Evolutionary conservation across 2,888 invertebrate genomes (phyloP), one percentile per base, ranked within the genome.

Genomic region (Lamellibrachia columna): DNA sequence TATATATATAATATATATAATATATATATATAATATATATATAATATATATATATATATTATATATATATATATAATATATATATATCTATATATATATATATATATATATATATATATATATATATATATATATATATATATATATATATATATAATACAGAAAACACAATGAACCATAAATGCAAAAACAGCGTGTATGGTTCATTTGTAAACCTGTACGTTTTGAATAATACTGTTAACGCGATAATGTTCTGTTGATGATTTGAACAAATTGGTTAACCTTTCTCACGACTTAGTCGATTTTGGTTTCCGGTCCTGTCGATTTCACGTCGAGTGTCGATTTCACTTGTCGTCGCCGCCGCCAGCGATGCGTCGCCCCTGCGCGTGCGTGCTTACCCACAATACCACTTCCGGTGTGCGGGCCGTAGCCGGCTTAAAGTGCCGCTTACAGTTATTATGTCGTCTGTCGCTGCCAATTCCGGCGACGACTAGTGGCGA

Each of bases 71-170:
- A 91, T 91, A 91, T 91, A 91, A n/a, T 91, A 52, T n/a, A 91
- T 91, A 40, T 40, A 40, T 40, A 40, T 40, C 0, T 40, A 40
- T 40, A 40, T 40, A 40, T 40, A 40, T 40, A 91, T 91, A 91
- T 91, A 91, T 91, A 91, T 91, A 91, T 91, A 91, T 91, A 91
- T 91, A 91, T 91, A 91, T 91, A 91, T 91, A 91, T 91, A 91
- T 91, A 52, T 52, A 91, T 91, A 91, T 91, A 91, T 91, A 90
- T 90, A 90, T 90, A 90, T 90, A 90, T 90, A 90, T 90, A 22
- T n/a, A 90, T n/a, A 90, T 22, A 40, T 40, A 40, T 40, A 7
- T 22, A 22, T 28, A 22, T 91, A n/a, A 28, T 91, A 6, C 2
- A 22, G 6, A 75, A 6, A 22, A 4, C 6, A 75, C 15, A 22